A percentile compares a stretch with the other conserved stretches of the same genome.
These are phyloP conservation scores for Tragelaphus imberbis DNA, from an alignment of 2,113 vertebrate species.

Conservation along the genomic window DNA sequence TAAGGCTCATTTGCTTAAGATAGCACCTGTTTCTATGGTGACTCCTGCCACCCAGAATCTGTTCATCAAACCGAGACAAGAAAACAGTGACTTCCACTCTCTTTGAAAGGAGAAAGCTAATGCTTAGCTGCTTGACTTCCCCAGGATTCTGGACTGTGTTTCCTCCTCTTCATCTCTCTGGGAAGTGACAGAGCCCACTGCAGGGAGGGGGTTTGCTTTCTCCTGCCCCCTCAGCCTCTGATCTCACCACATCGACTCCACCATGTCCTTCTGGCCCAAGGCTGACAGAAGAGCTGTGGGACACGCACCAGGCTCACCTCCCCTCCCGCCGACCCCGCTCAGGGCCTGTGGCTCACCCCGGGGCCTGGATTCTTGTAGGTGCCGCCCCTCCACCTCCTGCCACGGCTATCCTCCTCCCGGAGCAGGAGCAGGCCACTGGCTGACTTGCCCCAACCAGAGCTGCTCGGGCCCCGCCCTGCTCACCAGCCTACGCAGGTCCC, in stretches of 20 bases:
- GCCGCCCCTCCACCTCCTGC: not conserved
- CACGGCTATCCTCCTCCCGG: not conserved
- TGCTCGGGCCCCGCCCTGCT: not conserved
- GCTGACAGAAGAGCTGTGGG: not conserved
- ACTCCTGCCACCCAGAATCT: conserved; percentile 83
- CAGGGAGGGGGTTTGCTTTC: not conserved
- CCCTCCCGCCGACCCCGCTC: not conserved
- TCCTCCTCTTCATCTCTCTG: not conserved
- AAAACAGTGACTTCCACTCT: conserved; percentile 66
- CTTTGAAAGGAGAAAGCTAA: conserved; percentile 23
- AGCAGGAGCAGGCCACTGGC: not conserved
- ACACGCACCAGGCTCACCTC: too few relatives aligned
- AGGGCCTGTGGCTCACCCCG: not conserved
- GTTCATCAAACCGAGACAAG: conserved; percentile 73
- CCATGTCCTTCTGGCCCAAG: not conserved
- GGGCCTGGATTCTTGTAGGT: not conserved
- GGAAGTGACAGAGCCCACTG: not conserved
- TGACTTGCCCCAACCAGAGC: not conserved
- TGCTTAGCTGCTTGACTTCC: not conserved
- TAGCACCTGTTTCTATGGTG: conserved; percentile 87
- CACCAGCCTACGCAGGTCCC: not conserved
- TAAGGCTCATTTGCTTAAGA: conserved; percentile 84
- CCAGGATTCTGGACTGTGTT: not conserved
- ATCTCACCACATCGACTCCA: not conserved
- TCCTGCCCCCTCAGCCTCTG: not conserved